Evolutionary conservation across 2,888 invertebrate species (phyloP).

Genomic region (Steinernema scapterisci): DNA sequence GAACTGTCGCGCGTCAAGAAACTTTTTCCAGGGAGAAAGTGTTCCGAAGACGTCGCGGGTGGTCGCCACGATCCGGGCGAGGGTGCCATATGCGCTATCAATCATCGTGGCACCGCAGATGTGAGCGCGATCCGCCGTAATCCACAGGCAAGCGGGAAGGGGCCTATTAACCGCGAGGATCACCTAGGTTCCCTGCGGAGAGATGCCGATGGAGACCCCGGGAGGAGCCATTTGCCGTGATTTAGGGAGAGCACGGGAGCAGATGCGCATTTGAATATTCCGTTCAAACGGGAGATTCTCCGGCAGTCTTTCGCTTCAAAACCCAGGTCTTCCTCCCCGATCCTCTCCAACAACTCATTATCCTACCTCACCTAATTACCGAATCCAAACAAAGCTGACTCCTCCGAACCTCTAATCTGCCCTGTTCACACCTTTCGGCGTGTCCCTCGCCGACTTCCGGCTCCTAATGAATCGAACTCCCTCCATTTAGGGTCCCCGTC

Average conservation of each 20-base stretch:
- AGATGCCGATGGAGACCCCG: neutral
- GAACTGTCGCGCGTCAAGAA: conserved; percentile 11
- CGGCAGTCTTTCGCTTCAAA: no score
- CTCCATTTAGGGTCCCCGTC: neutral
- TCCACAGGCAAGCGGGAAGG: neutral
- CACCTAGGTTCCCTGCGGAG: conserved; percentile 24
- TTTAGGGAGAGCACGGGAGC: neutral
- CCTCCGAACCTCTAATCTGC: neutral
- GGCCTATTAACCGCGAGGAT: neutral
- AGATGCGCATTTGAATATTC: conserved; percentile 15
- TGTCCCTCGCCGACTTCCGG: neutral
- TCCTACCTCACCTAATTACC: no score
- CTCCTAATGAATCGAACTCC: conserved; percentile 1
- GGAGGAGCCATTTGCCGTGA: conserved; percentile 2
- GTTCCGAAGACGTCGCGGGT: neutral
- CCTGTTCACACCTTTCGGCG: conserved; percentile 19
- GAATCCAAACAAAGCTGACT: neutral
- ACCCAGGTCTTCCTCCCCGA: no score
- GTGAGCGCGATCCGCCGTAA: conserved; percentile 16
- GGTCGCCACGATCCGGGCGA: neutral
- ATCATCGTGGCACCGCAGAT: conserved; percentile 26
- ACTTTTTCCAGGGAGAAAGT: conserved; percentile 4
- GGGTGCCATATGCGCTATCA: conserved; percentile 25
- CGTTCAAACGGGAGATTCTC: no score
- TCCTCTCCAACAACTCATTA: no score